Conservation (phyloP, 2,888 invertebrate species). For the Caenorhabditis sp. region DNA sequence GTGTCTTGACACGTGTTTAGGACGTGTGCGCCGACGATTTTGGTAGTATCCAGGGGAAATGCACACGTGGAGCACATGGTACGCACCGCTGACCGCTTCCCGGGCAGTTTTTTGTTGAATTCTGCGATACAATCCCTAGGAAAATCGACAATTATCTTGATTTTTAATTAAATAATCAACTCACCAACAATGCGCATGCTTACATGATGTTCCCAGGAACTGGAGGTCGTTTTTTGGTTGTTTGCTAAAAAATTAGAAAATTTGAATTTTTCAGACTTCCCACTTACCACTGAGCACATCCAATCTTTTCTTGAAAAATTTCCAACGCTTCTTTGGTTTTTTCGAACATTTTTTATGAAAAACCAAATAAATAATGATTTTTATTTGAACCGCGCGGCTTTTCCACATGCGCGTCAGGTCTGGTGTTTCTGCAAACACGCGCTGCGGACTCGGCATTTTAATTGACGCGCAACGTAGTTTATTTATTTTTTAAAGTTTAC, state of each 20-base stretch:
- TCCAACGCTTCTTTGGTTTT: slow-evolving; percentile 39
- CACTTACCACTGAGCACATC: slow-evolving; percentile 49
- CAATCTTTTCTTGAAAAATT: slow-evolving; percentile 33
- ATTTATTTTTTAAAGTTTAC: slow-evolving; percentile 13
- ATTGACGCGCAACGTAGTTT: slow-evolving; percentile 14
- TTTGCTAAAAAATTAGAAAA: slow-evolving; percentile 29
- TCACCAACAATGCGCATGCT: slow-evolving; percentile 70
- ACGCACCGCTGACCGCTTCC: slow-evolving; percentile 3
- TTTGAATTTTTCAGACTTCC: not conserved
- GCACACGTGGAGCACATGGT: slow-evolving; percentile 40
- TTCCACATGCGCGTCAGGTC: slow-evolving; percentile 33
- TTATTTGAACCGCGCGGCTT: not conserved
- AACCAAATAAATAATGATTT: too few species aligned
- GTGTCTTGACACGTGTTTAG: slow-evolving; percentile 52
- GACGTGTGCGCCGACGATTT: slow-evolving; percentile 44
- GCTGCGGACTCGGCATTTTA: slow-evolving; percentile 6
- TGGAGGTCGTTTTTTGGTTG: slow-evolving; percentile 39
- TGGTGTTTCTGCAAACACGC: slow-evolving; percentile 3
- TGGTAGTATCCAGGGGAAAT: slow-evolving; percentile 37
- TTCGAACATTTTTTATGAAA: slow-evolving; percentile 26
- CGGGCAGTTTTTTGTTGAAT: slow-evolving; percentile 15
- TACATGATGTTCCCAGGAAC: slow-evolving; percentile 64
- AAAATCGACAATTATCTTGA: not conserved
- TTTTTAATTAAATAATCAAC: too few species aligned
- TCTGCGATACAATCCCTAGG: slow-evolving; percentile 50